These are phyloP conservation scores for Andrena marginata DNA, from an alignment of 2,888 invertebrate genomes.

Conservation along the genomic window DNA sequence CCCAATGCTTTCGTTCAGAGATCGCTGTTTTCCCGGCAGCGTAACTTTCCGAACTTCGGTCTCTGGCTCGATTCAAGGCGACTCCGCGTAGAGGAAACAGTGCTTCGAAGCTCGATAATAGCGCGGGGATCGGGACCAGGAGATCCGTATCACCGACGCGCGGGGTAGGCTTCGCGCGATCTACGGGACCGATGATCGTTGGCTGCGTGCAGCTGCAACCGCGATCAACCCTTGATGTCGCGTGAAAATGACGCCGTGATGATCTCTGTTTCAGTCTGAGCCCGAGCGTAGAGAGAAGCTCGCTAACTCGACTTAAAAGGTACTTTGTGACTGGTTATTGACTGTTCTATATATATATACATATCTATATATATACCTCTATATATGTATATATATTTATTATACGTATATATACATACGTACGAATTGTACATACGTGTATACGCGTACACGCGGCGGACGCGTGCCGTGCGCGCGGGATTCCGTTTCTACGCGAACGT, in stretches of 20 bases:
- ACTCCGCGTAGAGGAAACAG: not conserved
- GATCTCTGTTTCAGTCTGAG: conserved; percentile 85
- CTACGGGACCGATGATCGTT: conserved; percentile 49
- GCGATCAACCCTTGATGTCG: conserved; percentile 57
- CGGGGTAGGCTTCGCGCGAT: conserved; percentile 15
- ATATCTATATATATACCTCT: conserved; percentile 53
- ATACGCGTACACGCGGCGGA: conserved; percentile 65
- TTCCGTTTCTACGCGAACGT: not conserved
- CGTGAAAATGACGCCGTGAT: conserved; percentile 82
- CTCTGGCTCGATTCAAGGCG: conserved; percentile 8
- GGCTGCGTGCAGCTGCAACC: conserved; percentile 18
- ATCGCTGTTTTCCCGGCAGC: not conserved
- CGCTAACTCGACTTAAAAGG: conserved; percentile 84
- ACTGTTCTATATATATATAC: conserved; percentile 73
- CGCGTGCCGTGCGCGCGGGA: conserved; percentile 19
- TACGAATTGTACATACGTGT: conserved; percentile 61
- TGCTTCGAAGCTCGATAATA: not conserved
- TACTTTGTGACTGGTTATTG: conserved; percentile 85
- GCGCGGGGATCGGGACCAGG: conserved; percentile 32
- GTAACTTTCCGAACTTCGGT: too few relatives aligned
- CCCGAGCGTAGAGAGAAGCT: conserved; percentile 85
- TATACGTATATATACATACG: conserved; percentile 62
- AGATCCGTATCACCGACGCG: not conserved
- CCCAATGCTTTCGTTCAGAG: not conserved
- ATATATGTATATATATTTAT: conserved; percentile 54